Evolutionary conservation across 1,140 invertebrate species (phyloP).

Genomic region (Eubasilissa regina): DNA sequence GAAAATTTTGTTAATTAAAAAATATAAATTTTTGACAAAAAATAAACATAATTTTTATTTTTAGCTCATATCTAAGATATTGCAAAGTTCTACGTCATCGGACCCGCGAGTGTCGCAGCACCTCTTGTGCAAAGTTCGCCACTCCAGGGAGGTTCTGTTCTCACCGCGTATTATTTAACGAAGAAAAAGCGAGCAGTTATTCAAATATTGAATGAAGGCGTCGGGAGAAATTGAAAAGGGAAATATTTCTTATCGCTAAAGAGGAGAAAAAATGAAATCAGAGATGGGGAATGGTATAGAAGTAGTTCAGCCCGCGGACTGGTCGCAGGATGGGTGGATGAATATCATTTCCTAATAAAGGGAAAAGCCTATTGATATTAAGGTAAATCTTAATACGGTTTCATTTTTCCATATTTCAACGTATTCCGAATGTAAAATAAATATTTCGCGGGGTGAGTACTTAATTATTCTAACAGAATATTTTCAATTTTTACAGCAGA

Average conservation of each 20-base stretch:
- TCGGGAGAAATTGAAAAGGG: conserved; percentile 38
- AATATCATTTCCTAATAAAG: not conserved
- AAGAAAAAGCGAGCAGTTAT: conserved; percentile 46
- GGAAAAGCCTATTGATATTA: conserved; percentile 11
- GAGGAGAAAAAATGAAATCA: conserved; percentile 34
- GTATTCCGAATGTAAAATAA: too few relatives aligned
- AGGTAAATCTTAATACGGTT: not conserved
- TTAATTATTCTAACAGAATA: too few relatives aligned
- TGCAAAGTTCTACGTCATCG: too few relatives aligned
- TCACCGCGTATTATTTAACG: conserved; percentile 28
- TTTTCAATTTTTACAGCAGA: too few relatives aligned
- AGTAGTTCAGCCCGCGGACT: conserved; percentile 4
- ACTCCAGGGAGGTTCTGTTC: not conserved
- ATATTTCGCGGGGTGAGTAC: too few relatives aligned
- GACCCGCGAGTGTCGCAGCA: too few relatives aligned
- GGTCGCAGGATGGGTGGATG: not conserved
- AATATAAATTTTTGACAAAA: too few relatives aligned
- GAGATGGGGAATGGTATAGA: conserved; percentile 21
- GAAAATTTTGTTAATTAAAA: too few relatives aligned
- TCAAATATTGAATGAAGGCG: conserved; percentile 50
- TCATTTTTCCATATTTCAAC: too few relatives aligned
- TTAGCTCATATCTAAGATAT: too few relatives aligned
- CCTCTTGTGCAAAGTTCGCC: too few relatives aligned
- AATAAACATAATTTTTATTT: too few relatives aligned
- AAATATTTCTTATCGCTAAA: conserved; percentile 37